Percentiles rank a stretch among this genome's conserved stretches.
phyloP scores from a whole-genome alignment of 2,113 vertebrate species.

The Pelvicachromis taeniatus region DNA sequence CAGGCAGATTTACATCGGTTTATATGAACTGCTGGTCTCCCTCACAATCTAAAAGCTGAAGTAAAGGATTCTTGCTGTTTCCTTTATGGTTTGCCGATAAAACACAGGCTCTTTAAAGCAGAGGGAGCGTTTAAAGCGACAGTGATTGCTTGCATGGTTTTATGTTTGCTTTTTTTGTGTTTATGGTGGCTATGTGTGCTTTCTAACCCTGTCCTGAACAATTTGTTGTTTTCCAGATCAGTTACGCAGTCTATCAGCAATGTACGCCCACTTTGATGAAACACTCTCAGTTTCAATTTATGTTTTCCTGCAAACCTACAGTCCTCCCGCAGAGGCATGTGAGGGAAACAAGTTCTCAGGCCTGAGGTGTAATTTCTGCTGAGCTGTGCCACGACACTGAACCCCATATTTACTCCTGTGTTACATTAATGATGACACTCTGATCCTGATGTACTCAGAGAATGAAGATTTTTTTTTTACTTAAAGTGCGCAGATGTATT shows the following conservation, averaged over 20 bases:
- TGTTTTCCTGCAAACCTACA: background rate
- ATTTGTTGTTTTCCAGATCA: conserved; percentile 7
- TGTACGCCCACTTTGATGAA: conserved; percentile 1
- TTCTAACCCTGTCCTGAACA: conserved; percentile 10
- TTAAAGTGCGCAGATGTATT: background rate
- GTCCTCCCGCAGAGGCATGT: background rate
- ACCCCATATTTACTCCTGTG: background rate
- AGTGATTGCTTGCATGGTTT: background rate
- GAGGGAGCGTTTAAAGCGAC: conserved; percentile 1
- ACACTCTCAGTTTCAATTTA: conserved; percentile 18
- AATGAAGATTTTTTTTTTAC: background rate
- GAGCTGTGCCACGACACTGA: background rate
- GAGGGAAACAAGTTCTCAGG: background rate
- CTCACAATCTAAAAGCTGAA: background rate
- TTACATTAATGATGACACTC: background rate
- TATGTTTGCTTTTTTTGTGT: background rate
- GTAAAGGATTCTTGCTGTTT: conserved; percentile 17
- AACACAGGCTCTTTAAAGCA: conserved; percentile 25
- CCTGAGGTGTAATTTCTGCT: background rate
- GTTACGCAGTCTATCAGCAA: conserved; percentile 7
- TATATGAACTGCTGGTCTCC: conserved; percentile 14
- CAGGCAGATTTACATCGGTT: conserved; percentile 3
- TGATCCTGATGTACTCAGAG: background rate
- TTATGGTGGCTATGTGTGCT: background rate
- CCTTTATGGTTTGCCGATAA: conserved; percentile 6